Conservation (phyloP, 2,113 vertebrate genomes). For the Carettochelys insculpta region DNA sequence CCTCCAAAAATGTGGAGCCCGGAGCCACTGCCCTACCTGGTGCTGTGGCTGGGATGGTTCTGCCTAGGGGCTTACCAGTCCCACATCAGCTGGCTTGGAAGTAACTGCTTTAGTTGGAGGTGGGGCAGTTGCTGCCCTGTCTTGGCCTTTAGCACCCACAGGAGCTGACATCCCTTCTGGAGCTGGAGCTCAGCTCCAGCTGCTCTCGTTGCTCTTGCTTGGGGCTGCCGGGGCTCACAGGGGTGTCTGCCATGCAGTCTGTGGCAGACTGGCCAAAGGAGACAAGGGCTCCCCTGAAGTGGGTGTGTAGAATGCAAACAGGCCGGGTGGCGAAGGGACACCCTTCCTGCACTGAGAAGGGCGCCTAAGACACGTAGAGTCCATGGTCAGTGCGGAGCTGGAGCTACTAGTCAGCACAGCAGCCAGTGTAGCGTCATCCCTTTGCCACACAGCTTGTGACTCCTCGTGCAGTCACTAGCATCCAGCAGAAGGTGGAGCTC, state of each 20-base stretch:
- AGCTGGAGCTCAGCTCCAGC: accelerated
- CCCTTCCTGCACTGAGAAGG: no score
- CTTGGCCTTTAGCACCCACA: not conserved
- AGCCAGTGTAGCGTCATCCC: no score
- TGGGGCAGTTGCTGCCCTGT: no score
- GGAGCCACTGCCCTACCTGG: no score
- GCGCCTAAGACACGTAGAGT: no score
- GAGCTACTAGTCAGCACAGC: not conserved
- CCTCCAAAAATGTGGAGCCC: no score
- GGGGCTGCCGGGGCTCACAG: not conserved
- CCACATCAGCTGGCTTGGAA: no score
- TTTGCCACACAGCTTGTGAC: no score
- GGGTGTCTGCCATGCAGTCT: not conserved
- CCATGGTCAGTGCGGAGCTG: no score
- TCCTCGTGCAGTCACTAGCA: not conserved
- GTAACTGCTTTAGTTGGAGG: accelerated
- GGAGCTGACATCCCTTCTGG: accelerated
- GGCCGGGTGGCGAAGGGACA: not conserved
- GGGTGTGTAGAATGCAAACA: not conserved
- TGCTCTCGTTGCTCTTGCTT: accelerated
- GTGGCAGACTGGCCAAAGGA: not conserved
- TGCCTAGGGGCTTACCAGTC: no score
- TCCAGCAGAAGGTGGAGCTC: constrained; percentile 62
- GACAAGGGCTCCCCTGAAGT: not conserved
- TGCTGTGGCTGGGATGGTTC: no score